A percentile compares a stretch with the other conserved stretches of the same genome.
phyloP scores from a whole-genome alignment of 2,113 vertebrate genomes.

The Labeo catla region DNA sequence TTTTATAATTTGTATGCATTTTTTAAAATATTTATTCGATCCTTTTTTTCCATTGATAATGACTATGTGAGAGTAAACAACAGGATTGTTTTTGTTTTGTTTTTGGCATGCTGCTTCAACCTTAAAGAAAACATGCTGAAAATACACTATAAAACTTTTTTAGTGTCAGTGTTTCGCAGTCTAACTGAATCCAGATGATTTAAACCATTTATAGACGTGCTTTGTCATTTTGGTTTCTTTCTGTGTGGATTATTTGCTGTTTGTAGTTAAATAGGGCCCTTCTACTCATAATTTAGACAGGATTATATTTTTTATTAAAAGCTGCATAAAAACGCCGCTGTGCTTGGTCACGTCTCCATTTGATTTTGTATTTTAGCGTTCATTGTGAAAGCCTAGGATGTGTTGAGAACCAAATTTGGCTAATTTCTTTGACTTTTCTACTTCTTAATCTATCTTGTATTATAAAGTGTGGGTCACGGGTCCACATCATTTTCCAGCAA shows the following conservation, averaged over 20 bases:
- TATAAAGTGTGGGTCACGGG: constrained; percentile 62
- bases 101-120: not conserved
- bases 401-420: not conserved
- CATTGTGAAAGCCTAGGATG: not conserved
- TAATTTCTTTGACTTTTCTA: not conserved
- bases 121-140: not conserved
- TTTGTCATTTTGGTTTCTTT: not conserved
- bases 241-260: not conserved
- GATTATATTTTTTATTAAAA: not conserved
- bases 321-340: not conserved
- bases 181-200: not conserved
- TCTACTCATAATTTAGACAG: not conserved
- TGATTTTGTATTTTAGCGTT: not conserved
- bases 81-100: not conserved
- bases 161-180: not conserved
- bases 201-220: not conserved
- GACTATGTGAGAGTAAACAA: not conserved
- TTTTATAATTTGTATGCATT: no score
- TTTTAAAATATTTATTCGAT: no score
- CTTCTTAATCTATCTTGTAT: constrained; percentile 54
- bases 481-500: constrained; percentile 69
- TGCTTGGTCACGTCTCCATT: not conserved
- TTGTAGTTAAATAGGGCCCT: not conserved
- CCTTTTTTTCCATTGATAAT: not conserved
- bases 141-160: not conserved